Percentiles rank a stretch among this genome's conserved stretches.
Conservation (phyloP, 2,797 vertebrate species). For the Hybognathus amarus region DNA sequence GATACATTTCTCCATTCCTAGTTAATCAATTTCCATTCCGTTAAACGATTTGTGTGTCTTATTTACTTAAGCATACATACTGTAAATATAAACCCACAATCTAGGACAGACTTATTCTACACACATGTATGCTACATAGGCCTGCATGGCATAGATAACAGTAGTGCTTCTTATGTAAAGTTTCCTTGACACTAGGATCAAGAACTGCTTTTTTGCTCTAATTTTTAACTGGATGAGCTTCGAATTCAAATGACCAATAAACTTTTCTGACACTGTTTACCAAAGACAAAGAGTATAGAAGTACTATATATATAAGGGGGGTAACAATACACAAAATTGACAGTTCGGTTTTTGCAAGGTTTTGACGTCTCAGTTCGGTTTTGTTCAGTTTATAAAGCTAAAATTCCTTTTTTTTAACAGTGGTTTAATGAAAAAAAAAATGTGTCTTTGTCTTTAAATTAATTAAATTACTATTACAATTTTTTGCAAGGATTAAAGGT, state of each 20-base stretch:
- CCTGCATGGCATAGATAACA: background rate
- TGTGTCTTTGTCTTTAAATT: no score
- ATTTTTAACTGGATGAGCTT: background rate
- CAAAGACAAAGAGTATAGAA: no score
- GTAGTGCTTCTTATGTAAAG: background rate
- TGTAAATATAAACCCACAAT: constrained; percentile 18
- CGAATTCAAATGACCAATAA: background rate
- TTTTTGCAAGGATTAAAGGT: no score
- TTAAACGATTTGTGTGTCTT: background rate
- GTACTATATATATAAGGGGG: no score
- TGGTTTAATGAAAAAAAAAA: no score
- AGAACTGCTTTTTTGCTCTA: background rate
- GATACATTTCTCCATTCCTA: background rate
- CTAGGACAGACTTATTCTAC: constrained; percentile 2
- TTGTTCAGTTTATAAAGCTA: no score
- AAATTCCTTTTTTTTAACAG: no score
- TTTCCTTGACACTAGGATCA: background rate
- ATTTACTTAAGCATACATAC: constrained; percentile 21
- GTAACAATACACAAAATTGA: no score
- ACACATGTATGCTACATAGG: background rate
- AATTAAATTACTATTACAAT: no score
- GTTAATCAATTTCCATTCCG: background rate
- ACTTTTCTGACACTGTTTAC: background rate
- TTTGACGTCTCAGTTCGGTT: no score
- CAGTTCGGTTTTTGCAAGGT: no score